Conservation (phyloP, 2,113 vertebrate species). For the Nanorana parkeri region DNA sequence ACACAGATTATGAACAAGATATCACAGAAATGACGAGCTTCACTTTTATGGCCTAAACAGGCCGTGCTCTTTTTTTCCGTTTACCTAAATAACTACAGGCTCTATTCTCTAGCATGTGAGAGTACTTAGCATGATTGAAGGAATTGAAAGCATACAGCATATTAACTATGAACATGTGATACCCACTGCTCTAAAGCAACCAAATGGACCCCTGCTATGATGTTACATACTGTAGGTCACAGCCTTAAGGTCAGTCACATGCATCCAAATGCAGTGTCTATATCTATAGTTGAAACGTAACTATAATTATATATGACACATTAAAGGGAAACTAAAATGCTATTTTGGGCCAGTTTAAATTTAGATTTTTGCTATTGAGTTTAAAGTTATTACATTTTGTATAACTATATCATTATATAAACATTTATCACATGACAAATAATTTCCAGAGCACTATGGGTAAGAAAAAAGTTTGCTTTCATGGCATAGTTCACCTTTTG, state of each 20-base stretch:
- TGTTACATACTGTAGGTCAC: background rate
- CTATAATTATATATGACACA: no score
- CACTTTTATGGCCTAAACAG: background rate
- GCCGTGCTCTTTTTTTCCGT: background rate
- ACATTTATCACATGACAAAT: no score
- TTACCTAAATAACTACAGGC: background rate
- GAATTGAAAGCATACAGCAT: background rate
- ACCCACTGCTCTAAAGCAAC: background rate
- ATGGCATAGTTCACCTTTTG: no score
- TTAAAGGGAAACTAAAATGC: no score
- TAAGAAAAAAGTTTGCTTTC: no score
- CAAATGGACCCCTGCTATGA: background rate
- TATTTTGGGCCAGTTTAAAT: no score
- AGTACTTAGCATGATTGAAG: background rate
- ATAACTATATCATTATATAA: no score
- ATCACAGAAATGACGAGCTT: background rate
- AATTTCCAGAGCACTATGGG: no score
- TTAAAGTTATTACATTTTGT: no score
- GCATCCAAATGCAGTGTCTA: background rate
- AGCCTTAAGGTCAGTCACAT: background rate
- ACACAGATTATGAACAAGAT: background rate
- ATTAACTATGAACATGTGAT: slow-evolving; percentile 3
- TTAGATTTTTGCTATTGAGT: no score
- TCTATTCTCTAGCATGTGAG: background rate
- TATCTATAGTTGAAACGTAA: background rate